Evolutionary conservation across 2,113 vertebrate genomes (phyloP), one percentile per base, ranked within the genome.

Genomic region (Aythya baeri): DNA sequence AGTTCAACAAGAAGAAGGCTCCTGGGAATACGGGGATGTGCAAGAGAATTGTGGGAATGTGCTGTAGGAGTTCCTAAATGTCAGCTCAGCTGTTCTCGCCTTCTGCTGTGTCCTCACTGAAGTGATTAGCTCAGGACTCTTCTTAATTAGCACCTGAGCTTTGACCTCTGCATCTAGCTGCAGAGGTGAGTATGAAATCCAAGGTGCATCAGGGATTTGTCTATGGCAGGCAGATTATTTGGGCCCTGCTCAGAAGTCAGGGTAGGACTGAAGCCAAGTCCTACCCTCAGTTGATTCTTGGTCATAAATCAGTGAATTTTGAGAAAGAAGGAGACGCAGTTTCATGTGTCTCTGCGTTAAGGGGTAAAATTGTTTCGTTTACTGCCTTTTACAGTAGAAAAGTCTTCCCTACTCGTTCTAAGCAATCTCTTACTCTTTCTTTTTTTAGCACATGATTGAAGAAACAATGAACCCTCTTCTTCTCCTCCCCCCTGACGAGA

Each of bases 381-480:
- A 62, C 26, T 90, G 54, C 63, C 46, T 38, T 88, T 89, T 74
- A 63, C 72, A 62, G 23, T 67, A 38, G 57, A 90, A 81, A 94
- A 95, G 55, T 70, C 49, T 94, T 85, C 63, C 50, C 36, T 90
- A 70, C 49, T 75, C 34, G 31, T 88, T 88, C 63, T 25, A 54
- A 81, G 52, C 57, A 80, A 9, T 43, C 49, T 57, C 49, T 54
- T 74, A 91, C 38, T 89, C 66, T 27, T 91, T 72, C 36, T 81
- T 43, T 72, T 94, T 78, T 87, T 92, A 86, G 87, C 68, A 77
- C 89, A 57, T 88, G 91, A 97, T 93, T 49, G 67, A 87, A 94
- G 87, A 97, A 92, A 97, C 95, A 97, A 91, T 94, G 74, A 91
- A 78, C 55, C 22, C 38, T 75, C 75, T 80, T 85, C 89, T 88